phyloP scores from a whole-genome alignment of 2,113 vertebrate species.

The Potamarius usumacintae region DNA sequence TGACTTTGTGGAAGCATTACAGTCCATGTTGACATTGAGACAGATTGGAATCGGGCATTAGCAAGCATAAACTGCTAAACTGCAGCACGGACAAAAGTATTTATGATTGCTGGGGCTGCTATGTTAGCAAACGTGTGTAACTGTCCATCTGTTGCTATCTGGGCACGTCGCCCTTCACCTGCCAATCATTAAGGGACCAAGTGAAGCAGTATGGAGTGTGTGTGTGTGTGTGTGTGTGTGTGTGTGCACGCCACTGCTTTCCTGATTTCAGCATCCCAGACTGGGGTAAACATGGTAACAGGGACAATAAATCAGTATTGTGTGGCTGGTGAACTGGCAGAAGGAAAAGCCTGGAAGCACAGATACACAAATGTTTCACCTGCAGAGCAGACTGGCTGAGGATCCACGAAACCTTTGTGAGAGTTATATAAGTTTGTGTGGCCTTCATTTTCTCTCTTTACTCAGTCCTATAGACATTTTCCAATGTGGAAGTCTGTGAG shows the following conservation, averaged over 20 bases:
- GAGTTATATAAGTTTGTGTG: background rate
- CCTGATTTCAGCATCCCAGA: constrained; percentile 32
- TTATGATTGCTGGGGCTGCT: constrained; percentile 16
- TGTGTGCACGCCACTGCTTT: constrained; percentile 9
- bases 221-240: background rate
- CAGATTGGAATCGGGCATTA: constrained; percentile 33
- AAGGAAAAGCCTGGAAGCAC: constrained; percentile 46
- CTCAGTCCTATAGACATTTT: background rate
- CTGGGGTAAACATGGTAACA: constrained; percentile 34
- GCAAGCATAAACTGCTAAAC: constrained; percentile 24
- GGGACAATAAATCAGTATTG: constrained; percentile 46
- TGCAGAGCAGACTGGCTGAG: background rate
- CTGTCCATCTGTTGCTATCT: constrained; percentile 36
- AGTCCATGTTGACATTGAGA: constrained; percentile 32
- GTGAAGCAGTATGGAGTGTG: constrained; percentile 1
- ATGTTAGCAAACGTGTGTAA: constrained; percentile 11
- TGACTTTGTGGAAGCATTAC: constrained; percentile 1
- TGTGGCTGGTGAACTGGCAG: constrained; percentile 36
- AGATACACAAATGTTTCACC: constrained; percentile 13
- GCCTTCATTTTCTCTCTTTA: background rate
- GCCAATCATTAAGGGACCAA: constrained; percentile 41
- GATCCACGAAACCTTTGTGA: background rate
- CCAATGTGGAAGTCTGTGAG: too few species aligned
- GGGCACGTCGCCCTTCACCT: constrained; percentile 31
- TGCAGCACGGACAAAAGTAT: constrained; percentile 36